A percentile compares a stretch with the other conserved stretches of the same genome.
These are phyloP conservation scores for Aspiorhynchus laticeps DNA, from an alignment of 2,113 vertebrate genomes.

Conservation along the genomic window DNA sequence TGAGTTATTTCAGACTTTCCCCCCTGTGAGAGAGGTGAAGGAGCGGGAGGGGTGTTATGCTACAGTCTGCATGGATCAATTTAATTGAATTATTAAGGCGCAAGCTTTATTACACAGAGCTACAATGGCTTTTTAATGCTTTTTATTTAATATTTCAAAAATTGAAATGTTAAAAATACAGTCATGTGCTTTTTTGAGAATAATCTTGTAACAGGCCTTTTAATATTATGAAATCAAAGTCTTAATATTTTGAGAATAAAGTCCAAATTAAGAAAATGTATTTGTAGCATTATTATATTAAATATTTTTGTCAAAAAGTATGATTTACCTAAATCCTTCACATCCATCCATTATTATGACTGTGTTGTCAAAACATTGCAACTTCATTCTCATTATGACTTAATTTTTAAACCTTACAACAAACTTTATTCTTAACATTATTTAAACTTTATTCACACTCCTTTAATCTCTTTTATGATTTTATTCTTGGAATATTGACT, in stretches of 20 bases:
- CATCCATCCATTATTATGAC: neutral
- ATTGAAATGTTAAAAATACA: neutral
- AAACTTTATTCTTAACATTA: neutral
- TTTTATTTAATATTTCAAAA: neutral
- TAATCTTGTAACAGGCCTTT: neutral
- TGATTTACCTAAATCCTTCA: neutral
- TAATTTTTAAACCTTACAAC: no score
- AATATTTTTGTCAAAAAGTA: neutral
- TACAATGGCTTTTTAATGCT: neutral
- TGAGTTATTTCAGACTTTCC: constrained; percentile 56
- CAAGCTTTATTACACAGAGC: constrained; percentile 5
- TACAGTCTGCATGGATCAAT: constrained; percentile 49
- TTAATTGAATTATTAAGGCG: constrained; percentile 42
- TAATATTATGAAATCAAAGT: neutral
- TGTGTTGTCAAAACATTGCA: neutral
- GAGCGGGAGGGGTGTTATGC: constrained; percentile 33
- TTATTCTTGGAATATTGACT: no score
- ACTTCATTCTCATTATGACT: neutral
- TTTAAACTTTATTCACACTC: neutral
- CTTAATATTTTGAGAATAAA: neutral
- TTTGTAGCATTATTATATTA: neutral
- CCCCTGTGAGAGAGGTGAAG: constrained; percentile 35
- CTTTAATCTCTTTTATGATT: neutral
- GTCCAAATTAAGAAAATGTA: neutral
- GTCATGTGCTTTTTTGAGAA: neutral